phyloP scores from a whole-genome alignment of 2,888 invertebrate species.

The Cryptus armator region DNA sequence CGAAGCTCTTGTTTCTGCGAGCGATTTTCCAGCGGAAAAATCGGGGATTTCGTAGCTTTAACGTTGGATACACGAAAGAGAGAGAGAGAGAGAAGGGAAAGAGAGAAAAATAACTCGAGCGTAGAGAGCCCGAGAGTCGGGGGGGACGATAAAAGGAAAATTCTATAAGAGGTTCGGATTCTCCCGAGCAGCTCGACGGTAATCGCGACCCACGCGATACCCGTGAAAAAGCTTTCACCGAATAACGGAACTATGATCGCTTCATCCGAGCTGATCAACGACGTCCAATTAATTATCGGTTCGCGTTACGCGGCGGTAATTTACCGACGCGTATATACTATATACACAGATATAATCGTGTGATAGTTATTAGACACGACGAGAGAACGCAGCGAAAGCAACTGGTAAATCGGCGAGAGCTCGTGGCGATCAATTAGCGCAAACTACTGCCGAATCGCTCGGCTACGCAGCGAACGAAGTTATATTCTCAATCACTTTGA shows the following conservation, averaged over 20 bases:
- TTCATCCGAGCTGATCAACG: neutral
- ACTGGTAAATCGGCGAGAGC: slow-evolving; percentile 17
- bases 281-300: slow-evolving; percentile 10
- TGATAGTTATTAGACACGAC: neutral
- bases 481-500: slow-evolving; percentile 27
- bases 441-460: neutral
- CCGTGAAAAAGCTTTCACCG: neutral
- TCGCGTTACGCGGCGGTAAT: neutral
- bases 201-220: neutral
- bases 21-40: slow-evolving; percentile 9
- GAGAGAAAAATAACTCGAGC: neutral
- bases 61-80: no score
- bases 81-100: no score
- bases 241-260: neutral
- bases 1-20: neutral
- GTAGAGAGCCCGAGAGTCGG: neutral
- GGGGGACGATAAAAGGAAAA: neutral
- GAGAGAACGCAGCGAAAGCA: slow-evolving; percentile 5
- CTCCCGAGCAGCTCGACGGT: neutral
- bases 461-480: neutral
- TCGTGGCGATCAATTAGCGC: slow-evolving; percentile 20
- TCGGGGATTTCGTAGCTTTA: neutral
- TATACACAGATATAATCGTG: neutral
- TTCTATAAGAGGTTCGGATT: neutral
- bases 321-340: neutral